Base-by-base conservation (phyloP, 2,888 invertebrate species). In the Micoletzkya japonica region DNA sequence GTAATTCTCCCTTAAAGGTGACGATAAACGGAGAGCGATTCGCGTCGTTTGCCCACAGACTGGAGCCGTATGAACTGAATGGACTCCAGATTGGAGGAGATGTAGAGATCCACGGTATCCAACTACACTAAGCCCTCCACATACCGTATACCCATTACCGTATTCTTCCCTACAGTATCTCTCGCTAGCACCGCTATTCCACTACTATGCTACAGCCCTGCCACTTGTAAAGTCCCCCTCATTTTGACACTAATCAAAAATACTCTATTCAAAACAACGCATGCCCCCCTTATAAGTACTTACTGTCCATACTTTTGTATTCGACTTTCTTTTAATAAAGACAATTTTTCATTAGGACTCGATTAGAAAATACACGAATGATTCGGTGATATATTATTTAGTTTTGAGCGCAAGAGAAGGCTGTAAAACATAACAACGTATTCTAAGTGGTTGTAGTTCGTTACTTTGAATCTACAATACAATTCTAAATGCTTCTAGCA, bases 31-130 rank as follows among this genome's bases (percentile, higher is more conserved):
- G 85, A 54, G 81, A 83, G 64, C 85, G 85, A 32, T 85, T 81
- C 78, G 81, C 80, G 59, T 81, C 86, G 44, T 86, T 80, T 72
- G 83, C 83, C 34, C 86, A 86, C 72, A 80, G 86, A 66, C 74
- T 82, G 36, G 82, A 81, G 44, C 85, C 85, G n/a, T 79, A 83
- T 59, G 82, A 81, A 70, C 72, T 86, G 70, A 81, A 80, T 70
- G 85, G 84, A 37, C 79, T 84, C 26, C 84, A 84, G 72, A 85
- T 84, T 72, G 82, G 81, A 58, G 84, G 80, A 66, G 85, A 85
- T 72, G 79, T 84, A 70, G 84, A 85, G 72, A 75, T 85, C 74
- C 76, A 75, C 68, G 82, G 82, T 71, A 82, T 83, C 71, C 81
- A 81, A 71, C 74, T 82, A 71, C 77, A 73, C 59, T 79, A 80